A percentile compares a stretch with the other conserved stretches of the same genome.
Evolutionary conservation across 2,113 vertebrate genomes (phyloP).

Genomic region (Poeciliopsis retropinna): DNA sequence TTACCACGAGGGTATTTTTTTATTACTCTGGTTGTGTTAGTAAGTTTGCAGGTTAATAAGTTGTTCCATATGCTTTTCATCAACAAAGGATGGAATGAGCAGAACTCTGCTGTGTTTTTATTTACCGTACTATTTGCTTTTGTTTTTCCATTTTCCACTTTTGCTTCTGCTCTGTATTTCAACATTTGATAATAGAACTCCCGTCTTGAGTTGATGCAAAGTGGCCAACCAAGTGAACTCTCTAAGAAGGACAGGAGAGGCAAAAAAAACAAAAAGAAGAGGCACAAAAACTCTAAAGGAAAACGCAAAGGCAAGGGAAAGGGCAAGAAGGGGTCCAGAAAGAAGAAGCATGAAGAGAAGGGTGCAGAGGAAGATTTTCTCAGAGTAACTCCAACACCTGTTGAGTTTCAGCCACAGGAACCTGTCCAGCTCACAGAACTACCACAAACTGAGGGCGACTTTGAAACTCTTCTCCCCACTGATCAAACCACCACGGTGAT

Average conservation of each 20-base stretch:
- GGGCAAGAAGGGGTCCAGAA: constrained; percentile 82
- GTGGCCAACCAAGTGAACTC: constrained; percentile 63
- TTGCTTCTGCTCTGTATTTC: constrained; percentile 25
- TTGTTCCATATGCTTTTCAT: too few species aligned
- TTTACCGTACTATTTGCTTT: constrained; percentile 50
- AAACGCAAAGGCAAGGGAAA: constrained; percentile 71
- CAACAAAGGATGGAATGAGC: too few species aligned
- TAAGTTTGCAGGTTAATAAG: too few species aligned
- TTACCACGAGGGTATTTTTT: too few species aligned
- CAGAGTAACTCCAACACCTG: constrained; percentile 56
- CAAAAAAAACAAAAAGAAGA: constrained; percentile 85
- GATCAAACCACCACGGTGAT: constrained; percentile 57
- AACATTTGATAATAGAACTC: constrained; percentile 58
- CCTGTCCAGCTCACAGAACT: constrained; percentile 43
- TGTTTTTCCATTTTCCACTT: constrained; percentile 39
- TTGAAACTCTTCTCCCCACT: constrained; percentile 22
- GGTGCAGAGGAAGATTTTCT: constrained; percentile 66
- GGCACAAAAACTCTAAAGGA: constrained; percentile 75
- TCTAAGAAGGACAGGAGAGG: constrained; percentile 79
- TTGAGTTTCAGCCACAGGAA: constrained; percentile 59
- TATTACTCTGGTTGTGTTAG: too few species aligned
- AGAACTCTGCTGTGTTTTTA: constrained; percentile 25
- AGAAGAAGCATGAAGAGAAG: constrained; percentile 80
- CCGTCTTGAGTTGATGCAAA: constrained; percentile 51
- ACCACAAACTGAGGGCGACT: constrained; percentile 36